Percentiles rank a stretch among this genome's conserved stretches.
Evolutionary conservation across 2,113 vertebrate genomes (phyloP).

Genomic region (Alouatta palliata): DNA sequence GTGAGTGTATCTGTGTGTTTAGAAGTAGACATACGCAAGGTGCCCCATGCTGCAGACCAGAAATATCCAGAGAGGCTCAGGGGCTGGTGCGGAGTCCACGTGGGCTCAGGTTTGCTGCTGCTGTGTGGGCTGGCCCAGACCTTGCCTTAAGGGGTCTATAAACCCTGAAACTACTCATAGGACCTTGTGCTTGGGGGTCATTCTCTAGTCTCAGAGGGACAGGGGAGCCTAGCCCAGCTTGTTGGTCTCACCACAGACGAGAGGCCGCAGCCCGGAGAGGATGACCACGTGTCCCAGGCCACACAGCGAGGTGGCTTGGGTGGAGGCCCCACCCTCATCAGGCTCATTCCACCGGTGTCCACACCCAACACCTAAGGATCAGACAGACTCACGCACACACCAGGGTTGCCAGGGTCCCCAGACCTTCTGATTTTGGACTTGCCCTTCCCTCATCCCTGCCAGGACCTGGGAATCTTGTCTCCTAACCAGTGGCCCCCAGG

Average conservation of each 20-base stretch:
- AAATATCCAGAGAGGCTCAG: neutral
- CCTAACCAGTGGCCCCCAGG: neutral
- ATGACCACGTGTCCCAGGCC: neutral
- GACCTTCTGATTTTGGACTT: neutral
- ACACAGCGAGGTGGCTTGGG: neutral
- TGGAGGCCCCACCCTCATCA: neutral
- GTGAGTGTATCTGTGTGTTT: neutral
- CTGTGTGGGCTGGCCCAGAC: neutral
- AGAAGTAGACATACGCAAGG: neutral
- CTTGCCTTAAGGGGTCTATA: neutral
- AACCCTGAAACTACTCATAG: neutral
- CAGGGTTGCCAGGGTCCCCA: neutral
- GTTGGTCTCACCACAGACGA: neutral
- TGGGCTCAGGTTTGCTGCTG: neutral
- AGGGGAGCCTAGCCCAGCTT: neutral
- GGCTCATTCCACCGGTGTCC: neutral
- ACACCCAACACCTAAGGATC: neutral
- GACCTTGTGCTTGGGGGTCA: neutral
- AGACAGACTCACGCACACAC: neutral
- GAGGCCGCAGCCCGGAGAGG: neutral
- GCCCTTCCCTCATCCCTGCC: too few relatives aligned
- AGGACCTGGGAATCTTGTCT: neutral
- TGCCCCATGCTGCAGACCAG: rapidly evolving
- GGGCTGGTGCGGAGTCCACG: neutral
- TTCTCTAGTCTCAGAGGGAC: neutral